These are phyloP conservation scores for Glaucidium brasilianum DNA, from an alignment of 2,113 vertebrate species.

Conservation along the genomic window DNA sequence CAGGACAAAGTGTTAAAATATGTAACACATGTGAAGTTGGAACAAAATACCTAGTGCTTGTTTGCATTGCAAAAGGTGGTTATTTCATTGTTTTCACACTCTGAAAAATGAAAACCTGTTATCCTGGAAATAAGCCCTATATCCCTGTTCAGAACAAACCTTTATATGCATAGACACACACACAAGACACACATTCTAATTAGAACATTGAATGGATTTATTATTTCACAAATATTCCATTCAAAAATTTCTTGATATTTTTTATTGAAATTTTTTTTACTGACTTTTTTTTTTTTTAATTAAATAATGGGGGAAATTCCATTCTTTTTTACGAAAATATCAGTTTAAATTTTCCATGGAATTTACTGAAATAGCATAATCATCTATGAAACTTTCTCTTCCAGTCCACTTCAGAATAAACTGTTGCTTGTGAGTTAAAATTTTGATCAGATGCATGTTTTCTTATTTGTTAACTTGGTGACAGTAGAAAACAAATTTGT, in stretches of 20 bases:
- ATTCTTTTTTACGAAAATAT: not conserved
- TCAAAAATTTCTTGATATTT: not conserved
- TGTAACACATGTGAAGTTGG: not conserved
- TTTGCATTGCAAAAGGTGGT: not conserved
- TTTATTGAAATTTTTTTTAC: not conserved
- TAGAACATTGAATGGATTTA: not conserved
- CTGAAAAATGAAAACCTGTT: not conserved
- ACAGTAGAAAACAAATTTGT: not conserved
- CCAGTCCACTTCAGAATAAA: not conserved
- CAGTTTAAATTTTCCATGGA: not conserved
- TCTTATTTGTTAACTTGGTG: not conserved
- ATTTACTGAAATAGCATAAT: not conserved
- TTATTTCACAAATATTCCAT: not conserved
- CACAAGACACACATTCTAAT: not conserved
- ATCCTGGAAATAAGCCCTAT: not conserved
- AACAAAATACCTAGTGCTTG: not conserved
- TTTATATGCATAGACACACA: not conserved
- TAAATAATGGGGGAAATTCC: not conserved
- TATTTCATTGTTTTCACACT: slow-evolving; percentile 25
- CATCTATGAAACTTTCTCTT: not conserved
- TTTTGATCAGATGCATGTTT: not conserved
- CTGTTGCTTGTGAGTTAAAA: not conserved
- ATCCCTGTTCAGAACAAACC: not conserved
- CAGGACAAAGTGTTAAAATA: not conserved
- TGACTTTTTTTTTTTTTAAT: too few species aligned